These are phyloP conservation scores for Aspidiotus rigidus DNA, from an alignment of 2,888 invertebrate species.

Conservation along the genomic window DNA sequence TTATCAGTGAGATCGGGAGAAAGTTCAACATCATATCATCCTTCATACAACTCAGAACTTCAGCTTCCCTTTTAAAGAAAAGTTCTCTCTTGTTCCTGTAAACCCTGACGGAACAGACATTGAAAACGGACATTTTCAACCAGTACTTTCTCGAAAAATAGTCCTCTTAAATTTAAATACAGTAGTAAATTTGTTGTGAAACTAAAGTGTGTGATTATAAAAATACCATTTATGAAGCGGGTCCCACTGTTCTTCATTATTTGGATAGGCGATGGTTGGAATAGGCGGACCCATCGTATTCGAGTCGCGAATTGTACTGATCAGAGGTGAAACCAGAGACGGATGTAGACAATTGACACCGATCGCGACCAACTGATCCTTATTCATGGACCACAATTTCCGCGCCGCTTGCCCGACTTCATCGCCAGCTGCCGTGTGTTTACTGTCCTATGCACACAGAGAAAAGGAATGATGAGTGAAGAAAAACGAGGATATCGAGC, in stretches of 20 bases:
- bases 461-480: too few species aligned
- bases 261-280: constrained; percentile 82
- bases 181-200: too few species aligned
- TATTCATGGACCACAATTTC: constrained; percentile 51
- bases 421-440: constrained; percentile 67
- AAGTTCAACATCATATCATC: too few species aligned
- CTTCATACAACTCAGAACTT: too few species aligned
- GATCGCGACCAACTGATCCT: constrained; percentile 66
- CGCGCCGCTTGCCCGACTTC: constrained; percentile 62
- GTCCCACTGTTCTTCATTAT: constrained; percentile 77
- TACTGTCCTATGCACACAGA: constrained; percentile 47
- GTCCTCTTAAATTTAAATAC: too few species aligned
- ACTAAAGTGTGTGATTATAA: not conserved
- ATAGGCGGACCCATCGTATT: constrained; percentile 43
- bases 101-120: too few species aligned
- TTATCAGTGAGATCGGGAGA: too few species aligned
- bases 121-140: too few species aligned
- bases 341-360: constrained; percentile 84
- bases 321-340: constrained; percentile 53
- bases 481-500: not conserved
- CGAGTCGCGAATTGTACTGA: constrained; percentile 45
- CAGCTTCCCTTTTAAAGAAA: too few species aligned
- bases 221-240: constrained; percentile 51
- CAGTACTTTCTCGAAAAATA: too few species aligned
- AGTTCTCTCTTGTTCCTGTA: too few species aligned